These are phyloP conservation scores for Menidia beryllina DNA, from an alignment of 2,113 vertebrate species.

Conservation along the genomic window DNA sequence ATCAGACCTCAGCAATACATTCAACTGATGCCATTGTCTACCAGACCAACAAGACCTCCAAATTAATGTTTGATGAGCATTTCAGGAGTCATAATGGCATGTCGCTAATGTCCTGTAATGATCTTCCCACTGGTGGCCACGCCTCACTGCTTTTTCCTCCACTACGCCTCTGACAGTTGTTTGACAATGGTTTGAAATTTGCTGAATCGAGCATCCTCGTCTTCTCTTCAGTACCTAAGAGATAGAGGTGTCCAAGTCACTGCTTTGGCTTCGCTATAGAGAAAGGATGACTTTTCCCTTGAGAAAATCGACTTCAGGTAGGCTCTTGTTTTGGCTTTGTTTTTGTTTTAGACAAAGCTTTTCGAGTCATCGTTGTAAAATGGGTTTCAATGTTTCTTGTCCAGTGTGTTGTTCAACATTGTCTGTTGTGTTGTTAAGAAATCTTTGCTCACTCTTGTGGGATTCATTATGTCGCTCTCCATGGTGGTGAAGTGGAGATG, in stretches of 20 bases:
- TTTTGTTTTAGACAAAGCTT: not conserved
- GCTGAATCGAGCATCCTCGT: slow-evolving; percentile 78
- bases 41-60: slow-evolving; percentile 88
- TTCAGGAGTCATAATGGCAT: slow-evolving; percentile 96
- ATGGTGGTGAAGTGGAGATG: slow-evolving; percentile 65
- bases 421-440: not conserved
- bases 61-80: slow-evolving; percentile 99
- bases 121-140: slow-evolving; percentile 92
- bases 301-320: slow-evolving; percentile 96
- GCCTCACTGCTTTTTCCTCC: slow-evolving; percentile 89
- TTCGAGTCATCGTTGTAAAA: not conserved
- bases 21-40: slow-evolving; percentile 74
- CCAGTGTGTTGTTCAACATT: not conserved
- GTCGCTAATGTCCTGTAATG: slow-evolving; percentile 99
- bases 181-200: slow-evolving; percentile 94
- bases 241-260: slow-evolving; percentile 51
- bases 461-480: slow-evolving; percentile 59
- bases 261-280: slow-evolving; percentile 73
- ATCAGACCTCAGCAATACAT: slow-evolving; percentile 49
- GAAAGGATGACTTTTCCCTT: slow-evolving; percentile 92
- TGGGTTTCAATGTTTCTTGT: not conserved
- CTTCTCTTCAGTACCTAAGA: slow-evolving; percentile 76
- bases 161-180: slow-evolving; percentile 90
- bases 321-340: slow-evolving; percentile 58
- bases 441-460: accelerated